These are phyloP conservation scores for Lumbricus terrestris DNA, from an alignment of 2,888 invertebrate species.

Conservation along the genomic window DNA sequence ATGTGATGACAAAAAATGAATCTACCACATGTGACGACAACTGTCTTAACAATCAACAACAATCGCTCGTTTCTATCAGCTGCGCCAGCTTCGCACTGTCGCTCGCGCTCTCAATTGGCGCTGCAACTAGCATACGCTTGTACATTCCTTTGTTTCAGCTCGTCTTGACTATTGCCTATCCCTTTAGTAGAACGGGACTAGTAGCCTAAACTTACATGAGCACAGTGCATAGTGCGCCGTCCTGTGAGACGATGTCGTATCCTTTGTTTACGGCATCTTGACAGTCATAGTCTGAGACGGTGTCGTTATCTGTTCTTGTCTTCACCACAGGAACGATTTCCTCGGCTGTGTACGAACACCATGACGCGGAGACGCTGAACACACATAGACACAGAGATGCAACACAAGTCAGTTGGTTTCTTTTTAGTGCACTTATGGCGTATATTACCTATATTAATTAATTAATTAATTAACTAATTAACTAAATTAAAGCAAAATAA, in stretches of 20 bases:
- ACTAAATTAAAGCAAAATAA: too few species aligned
- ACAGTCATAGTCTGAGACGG: background rate
- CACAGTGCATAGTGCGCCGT: conserved; percentile 8
- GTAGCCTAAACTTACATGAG: background rate
- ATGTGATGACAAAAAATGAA: too few species aligned
- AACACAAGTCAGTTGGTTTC: background rate
- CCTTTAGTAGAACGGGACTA: too few species aligned
- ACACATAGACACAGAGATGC: background rate
- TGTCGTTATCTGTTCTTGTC: background rate
- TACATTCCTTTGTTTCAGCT: too few species aligned
- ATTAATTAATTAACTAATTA: too few species aligned
- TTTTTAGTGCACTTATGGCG: background rate
- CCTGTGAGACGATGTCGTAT: background rate
- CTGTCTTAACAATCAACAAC: too few species aligned
- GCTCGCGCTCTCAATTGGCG: too few species aligned
- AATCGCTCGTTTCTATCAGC: too few species aligned
- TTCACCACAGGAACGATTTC: background rate
- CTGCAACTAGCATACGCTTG: too few species aligned
- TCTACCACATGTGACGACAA: too few species aligned
- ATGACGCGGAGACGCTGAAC: background rate
- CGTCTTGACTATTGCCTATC: too few species aligned
- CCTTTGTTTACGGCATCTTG: background rate
- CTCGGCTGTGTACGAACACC: conserved; percentile 8
- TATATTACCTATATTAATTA: background rate
- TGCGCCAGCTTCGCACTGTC: too few species aligned